phyloP scores from a whole-genome alignment of 2,113 vertebrate species.

The Tupaia chinensis region DNA sequence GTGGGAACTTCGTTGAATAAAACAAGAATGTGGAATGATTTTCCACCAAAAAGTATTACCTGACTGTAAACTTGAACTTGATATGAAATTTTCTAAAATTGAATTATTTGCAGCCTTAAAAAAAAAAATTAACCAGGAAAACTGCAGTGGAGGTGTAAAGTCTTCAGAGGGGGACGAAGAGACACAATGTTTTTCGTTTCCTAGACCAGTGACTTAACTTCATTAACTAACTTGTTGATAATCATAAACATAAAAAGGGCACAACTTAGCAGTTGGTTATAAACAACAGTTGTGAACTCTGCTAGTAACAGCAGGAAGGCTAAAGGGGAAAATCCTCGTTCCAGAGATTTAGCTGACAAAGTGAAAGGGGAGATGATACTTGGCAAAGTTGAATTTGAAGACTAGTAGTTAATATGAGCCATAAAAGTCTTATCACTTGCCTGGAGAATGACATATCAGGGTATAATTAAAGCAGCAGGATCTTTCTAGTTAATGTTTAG shows the following conservation, averaged over 20 bases:
- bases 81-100: slow-evolving; percentile 16
- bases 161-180: background rate
- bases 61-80: slow-evolving; percentile 37
- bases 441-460: slow-evolving; percentile 70
- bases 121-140: background rate
- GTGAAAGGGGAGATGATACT: slow-evolving; percentile 45
- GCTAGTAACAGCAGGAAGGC: background rate
- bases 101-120: background rate
- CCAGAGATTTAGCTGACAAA: slow-evolving; percentile 44
- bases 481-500: slow-evolving; percentile 79
- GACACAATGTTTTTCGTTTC: background rate
- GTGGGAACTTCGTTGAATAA: background rate
- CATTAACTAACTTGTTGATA: slow-evolving; percentile 45
- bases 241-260: background rate
- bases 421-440: slow-evolving; percentile 82
- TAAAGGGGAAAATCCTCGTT: slow-evolving; percentile 8
- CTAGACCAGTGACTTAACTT: background rate
- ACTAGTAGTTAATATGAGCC: slow-evolving; percentile 75
- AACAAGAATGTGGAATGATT: slow-evolving; percentile 25
- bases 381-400: slow-evolving; percentile 72
- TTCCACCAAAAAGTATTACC: background rate
- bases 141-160: background rate
- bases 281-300: background rate
- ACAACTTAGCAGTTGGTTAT: background rate
- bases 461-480: slow-evolving; percentile 82